phyloP scores from a whole-genome alignment of 2,888 invertebrate genomes.

The Drepanosiphum platanoidis region DNA sequence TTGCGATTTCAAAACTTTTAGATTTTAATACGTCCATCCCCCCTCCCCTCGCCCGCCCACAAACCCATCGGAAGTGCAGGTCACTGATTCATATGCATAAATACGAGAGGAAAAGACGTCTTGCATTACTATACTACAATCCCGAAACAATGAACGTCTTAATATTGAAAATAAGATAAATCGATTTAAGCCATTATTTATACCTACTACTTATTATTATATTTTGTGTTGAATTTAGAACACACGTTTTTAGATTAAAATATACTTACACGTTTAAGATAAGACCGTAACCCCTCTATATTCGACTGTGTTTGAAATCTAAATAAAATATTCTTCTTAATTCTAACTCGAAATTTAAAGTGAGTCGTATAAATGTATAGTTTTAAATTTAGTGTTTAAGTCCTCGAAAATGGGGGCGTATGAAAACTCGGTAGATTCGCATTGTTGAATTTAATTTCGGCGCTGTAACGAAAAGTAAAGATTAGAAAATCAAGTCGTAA shows the following conservation, averaged over 20 bases:
- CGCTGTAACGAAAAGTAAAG: not conserved
- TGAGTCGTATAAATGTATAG: not conserved
- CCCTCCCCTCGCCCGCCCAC: not conserved
- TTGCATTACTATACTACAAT: slow-evolving; percentile 4
- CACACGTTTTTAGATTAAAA: not conserved
- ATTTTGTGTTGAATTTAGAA: slow-evolving; percentile 5
- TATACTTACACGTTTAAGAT: not conserved
- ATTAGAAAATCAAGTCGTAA: not conserved
- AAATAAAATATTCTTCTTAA: not conserved
- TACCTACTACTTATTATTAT: slow-evolving; percentile 6
- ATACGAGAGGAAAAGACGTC: not conserved
- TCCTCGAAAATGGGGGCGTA: not conserved
- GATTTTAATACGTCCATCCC: not conserved
- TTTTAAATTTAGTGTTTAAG: not conserved
- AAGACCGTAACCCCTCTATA: too few relatives aligned
- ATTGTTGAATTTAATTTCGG: not conserved
- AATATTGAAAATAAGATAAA: slow-evolving; percentile 14
- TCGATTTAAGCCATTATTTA: slow-evolving; percentile 14
- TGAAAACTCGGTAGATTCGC: not conserved
- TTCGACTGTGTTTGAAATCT: not conserved
- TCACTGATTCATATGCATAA: not conserved
- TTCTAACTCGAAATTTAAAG: not conserved
- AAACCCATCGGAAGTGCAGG: not conserved
- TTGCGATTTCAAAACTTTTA: slow-evolving; percentile 1
- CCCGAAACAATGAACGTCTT: not conserved